phyloP scores from a whole-genome alignment of 2,888 invertebrate species.

The Drosophila maculinotata region DNA sequence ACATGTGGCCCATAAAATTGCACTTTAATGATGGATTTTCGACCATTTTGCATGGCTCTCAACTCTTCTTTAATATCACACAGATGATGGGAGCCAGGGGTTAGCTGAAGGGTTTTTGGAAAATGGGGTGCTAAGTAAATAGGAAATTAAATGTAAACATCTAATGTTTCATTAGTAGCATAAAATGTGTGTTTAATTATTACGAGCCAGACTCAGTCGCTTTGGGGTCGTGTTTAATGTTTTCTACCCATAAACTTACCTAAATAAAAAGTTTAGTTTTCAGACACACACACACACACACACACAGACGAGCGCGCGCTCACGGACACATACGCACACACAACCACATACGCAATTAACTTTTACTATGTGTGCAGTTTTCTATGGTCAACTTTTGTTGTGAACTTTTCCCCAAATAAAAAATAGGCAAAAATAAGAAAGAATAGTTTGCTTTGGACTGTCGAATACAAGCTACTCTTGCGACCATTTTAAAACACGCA shows the following conservation, averaged over 20 bases:
- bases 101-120: conserved; percentile 2
- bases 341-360: conserved; percentile 72
- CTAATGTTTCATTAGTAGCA: conserved; percentile 80
- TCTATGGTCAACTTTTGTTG: conserved; percentile 74
- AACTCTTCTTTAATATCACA: conserved; percentile 6
- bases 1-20: conserved; percentile 21
- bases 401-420: conserved; percentile 76
- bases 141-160: conserved; percentile 80
- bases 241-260: conserved; percentile 73
- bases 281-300: conserved; percentile 39
- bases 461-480: conserved; percentile 40
- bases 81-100: not conserved
- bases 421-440: conserved; percentile 44
- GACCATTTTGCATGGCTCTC: not conserved
- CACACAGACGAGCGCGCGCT: conserved; percentile 22
- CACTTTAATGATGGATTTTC: conserved; percentile 45
- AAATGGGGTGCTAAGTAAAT: conserved; percentile 65
- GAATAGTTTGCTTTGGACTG: not conserved
- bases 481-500: not conserved
- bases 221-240: conserved; percentile 48
- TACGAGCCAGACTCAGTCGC: conserved; percentile 48
- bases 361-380: conserved; percentile 72
- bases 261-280: conserved; percentile 73
- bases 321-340: conserved; percentile 25
- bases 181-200: conserved; percentile 80